Percentiles rank a stretch among this genome's conserved stretches.
phyloP scores from a whole-genome alignment of 2,113 vertebrate genomes.

The Emydocephalus ijimae region DNA sequence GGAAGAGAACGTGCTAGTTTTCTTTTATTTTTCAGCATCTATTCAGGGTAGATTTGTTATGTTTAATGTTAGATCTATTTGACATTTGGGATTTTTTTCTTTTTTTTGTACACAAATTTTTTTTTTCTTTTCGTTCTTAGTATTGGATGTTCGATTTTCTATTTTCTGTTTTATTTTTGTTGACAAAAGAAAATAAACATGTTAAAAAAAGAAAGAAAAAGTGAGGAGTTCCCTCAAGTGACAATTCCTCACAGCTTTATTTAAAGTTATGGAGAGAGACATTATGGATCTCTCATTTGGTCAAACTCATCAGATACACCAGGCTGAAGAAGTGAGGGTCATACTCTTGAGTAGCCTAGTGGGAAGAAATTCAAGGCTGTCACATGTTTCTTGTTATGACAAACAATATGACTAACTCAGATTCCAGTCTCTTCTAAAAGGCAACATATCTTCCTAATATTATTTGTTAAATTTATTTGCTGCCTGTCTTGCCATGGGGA shows the following conservation, averaged over 20 bases:
- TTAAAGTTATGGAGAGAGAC: neutral
- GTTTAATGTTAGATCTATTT: neutral
- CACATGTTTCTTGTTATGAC: neutral
- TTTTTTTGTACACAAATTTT: neutral
- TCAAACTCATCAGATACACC: neutral
- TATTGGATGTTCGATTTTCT: neutral
- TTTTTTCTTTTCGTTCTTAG: neutral
- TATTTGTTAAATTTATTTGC: too few species aligned
- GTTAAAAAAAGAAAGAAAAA: neutral
- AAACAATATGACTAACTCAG: neutral
- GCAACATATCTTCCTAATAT: neutral
- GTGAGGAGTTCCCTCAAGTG: neutral
- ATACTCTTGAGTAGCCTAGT: neutral
- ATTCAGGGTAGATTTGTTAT: neutral
- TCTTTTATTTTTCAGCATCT: neutral
- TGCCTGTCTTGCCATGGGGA: too few species aligned
- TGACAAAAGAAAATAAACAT: neutral
- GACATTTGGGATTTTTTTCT: neutral
- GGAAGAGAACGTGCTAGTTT: neutral
- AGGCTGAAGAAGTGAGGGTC: neutral
- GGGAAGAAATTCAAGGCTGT: neutral
- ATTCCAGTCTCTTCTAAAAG: neutral
- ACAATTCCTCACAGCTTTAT: neutral
- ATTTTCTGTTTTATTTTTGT: neutral
- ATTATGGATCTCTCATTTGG: neutral